phyloP scores from a whole-genome alignment of 2,888 invertebrate genomes.

The Cerceris ruficornis region DNA sequence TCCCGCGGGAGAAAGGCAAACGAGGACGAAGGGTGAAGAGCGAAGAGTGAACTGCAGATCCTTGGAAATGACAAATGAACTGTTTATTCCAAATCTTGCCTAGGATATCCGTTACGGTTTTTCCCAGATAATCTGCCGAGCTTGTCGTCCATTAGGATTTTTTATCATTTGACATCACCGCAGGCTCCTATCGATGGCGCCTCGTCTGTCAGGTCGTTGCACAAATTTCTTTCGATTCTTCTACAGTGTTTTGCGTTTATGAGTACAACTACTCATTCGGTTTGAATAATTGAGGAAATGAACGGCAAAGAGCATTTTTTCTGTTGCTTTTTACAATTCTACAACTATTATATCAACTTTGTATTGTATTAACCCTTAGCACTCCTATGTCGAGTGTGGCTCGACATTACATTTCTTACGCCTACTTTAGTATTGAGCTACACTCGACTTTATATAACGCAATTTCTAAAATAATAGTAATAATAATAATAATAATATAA shows the following conservation, averaged over 20 bases:
- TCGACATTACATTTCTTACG: too few species aligned
- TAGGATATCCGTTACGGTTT: conserved; percentile 69
- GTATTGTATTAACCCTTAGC: too few species aligned
- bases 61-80: conserved; percentile 74
- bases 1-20: conserved; percentile 8
- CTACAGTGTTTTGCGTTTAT: neutral
- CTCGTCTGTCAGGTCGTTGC: conserved; percentile 51
- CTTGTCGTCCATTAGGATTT: conserved; percentile 73
- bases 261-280: neutral
- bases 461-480: too few species aligned
- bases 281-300: neutral
- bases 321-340: too few species aligned
- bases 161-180: conserved; percentile 66
- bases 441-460: too few species aligned
- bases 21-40: neutral
- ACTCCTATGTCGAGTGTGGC: too few species aligned
- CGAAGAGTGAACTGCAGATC: conserved; percentile 7
- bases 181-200: conserved; percentile 57
- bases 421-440: too few species aligned
- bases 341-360: too few species aligned
- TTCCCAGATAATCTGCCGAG: conserved; percentile 50
- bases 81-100: conserved; percentile 72
- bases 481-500: too few species aligned
- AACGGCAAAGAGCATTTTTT: too few species aligned
- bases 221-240: conserved; percentile 8